phyloP scores from a whole-genome alignment of 2,797 vertebrate genomes.

The Schizothorax lantsangensis region DNA sequence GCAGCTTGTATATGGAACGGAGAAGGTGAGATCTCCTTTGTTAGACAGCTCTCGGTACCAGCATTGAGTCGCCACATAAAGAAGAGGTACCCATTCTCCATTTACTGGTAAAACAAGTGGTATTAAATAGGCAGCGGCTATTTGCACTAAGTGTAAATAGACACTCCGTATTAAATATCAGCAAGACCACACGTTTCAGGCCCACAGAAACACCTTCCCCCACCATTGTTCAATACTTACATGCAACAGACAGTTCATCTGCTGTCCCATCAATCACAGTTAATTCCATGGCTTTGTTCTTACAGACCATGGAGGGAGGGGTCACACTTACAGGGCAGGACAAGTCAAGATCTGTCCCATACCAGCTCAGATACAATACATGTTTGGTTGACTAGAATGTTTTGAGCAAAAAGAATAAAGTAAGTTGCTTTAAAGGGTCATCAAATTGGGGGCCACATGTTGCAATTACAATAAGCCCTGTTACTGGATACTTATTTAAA shows the following conservation, averaged over 20 bases:
- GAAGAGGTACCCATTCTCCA: constrained; percentile 59
- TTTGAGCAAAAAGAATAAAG: background rate
- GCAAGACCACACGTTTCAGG: background rate
- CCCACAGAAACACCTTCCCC: background rate
- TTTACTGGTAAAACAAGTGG: constrained; percentile 61
- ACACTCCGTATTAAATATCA: background rate
- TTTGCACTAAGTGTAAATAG: no score
- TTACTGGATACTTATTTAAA: no score
- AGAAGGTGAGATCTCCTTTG: constrained; percentile 60
- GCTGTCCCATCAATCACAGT: background rate
- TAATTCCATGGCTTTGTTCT: background rate
- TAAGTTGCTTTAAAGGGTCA: no score
- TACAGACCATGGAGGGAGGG: background rate
- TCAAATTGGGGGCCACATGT: background rate
- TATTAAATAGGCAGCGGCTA: no score
- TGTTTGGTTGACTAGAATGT: background rate
- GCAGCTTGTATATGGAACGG: constrained; percentile 63
- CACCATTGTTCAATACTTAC: background rate
- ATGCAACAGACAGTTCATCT: constrained; percentile 10
- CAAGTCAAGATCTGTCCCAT: background rate
- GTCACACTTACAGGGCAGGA: background rate
- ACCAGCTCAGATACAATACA: constrained; percentile 53
- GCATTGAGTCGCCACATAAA: constrained; percentile 31
- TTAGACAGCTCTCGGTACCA: constrained; percentile 26
- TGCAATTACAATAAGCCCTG: background rate